Conservation (phyloP, 2,888 invertebrate species). For the Drosophila ezoana region DNA sequence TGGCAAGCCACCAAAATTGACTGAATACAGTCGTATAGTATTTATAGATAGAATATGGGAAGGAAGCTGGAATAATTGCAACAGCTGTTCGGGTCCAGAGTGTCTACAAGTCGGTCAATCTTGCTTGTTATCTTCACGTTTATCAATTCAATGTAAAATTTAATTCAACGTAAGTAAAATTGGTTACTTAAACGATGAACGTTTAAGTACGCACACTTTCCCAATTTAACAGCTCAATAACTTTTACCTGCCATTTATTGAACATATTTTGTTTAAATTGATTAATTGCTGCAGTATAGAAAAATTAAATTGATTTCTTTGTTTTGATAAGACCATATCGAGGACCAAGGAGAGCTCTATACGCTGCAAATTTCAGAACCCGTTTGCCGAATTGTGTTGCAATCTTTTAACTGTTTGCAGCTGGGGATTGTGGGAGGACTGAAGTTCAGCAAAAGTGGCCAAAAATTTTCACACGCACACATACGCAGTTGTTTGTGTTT, state of each 20-base stretch:
- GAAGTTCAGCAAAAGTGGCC: constrained; percentile 40
- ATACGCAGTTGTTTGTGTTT: constrained; percentile 53
- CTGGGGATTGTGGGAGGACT: constrained; percentile 1
- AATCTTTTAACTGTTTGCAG: constrained; percentile 29
- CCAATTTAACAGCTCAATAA: neutral
- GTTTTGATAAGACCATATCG: constrained; percentile 35
- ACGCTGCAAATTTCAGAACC: constrained; percentile 13
- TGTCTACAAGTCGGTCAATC: too few relatives aligned
- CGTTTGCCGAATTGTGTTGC: constrained; percentile 26
- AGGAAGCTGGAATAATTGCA: too few relatives aligned
- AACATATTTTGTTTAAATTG: neutral
- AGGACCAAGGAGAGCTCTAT: constrained; percentile 25
- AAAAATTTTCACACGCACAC: constrained; percentile 50
- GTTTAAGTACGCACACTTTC: neutral
- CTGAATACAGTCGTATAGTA: too few relatives aligned
- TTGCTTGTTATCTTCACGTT: too few relatives aligned
- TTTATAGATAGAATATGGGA: too few relatives aligned
- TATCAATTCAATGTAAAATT: too few relatives aligned
- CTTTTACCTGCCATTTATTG: neutral
- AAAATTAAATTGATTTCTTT: constrained; percentile 53
- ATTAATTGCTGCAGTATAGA: constrained; percentile 6
- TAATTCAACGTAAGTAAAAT: too few relatives aligned
- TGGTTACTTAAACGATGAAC: neutral
- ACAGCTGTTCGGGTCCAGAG: too few relatives aligned
- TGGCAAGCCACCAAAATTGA: too few relatives aligned